Evolutionary conservation across 2,888 invertebrate genomes (phyloP), one percentile per base, ranked within the genome.

Genomic region (Chrysotoxum bicinctum): DNA sequence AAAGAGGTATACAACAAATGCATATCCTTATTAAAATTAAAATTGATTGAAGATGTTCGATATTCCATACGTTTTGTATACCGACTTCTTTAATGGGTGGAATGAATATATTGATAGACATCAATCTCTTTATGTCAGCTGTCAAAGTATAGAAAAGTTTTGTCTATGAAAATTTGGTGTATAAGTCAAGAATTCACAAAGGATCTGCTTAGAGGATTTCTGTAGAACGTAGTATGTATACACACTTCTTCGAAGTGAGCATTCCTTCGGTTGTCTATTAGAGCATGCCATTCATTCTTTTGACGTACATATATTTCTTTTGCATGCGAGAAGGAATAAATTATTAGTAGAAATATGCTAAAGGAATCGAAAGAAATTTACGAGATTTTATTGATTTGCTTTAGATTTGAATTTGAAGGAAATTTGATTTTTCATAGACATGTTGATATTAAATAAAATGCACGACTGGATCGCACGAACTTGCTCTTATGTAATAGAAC

Each of bases 231-330:
- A 2, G 8, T 43, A 5, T 1, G 5, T 4, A 21, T 19, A 9
- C 21, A 16, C 16, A 19, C 2, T 14, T 50, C 14, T 50, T 8
- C 8, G 50, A 50, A 50, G 48, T 14, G 7, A 23, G 12, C 23
- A 50, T 45, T 45, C 23, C 21, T 23, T 23, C 21, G 14, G 23
- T 50, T 50, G 23, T 50, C 50, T 50, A 50, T 50, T 50, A 50
- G 50, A 50, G 50, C 43, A 43, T 43, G 60, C 12, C 43, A 26
- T 62, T 62, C 50, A 50, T 23, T 26, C 3, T 26, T 12, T 62
- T 62, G 60, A 62, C 60, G 60, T 62, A 62, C 60, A 43, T 62
- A 60, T 60, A 62, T 62, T 43, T 26, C 9, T 40, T 62, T 50
- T 50, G 23, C 50, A 50, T 50, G 50, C 50, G 23, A 50, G 23